Percentiles rank a stretch among this genome's conserved stretches.
Conservation (phyloP, 1,140 invertebrate genomes). For the Odontomachus brunneus region DNA sequence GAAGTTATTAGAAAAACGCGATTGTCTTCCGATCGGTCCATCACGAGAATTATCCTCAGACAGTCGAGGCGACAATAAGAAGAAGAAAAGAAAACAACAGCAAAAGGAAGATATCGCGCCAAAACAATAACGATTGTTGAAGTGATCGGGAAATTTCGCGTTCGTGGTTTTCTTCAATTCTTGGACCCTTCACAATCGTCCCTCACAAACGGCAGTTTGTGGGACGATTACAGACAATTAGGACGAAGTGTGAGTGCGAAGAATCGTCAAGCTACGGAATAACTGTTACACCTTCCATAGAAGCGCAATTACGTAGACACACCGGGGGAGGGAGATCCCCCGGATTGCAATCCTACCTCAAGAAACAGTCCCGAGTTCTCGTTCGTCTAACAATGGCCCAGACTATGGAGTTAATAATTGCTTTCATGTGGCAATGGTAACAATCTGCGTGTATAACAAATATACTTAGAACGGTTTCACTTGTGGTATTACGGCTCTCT, state of each 20-base stretch:
- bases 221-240: too few species aligned
- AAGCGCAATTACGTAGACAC: constrained; percentile 5
- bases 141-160: background rate
- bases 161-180: too few species aligned
- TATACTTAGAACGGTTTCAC: constrained; percentile 77
- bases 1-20: constrained; percentile 22
- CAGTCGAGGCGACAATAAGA: background rate
- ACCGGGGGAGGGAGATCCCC: background rate
- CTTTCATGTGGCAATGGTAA: constrained; percentile 77
- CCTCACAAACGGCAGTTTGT: too few species aligned
- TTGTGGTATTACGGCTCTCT: constrained; percentile 74
- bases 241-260: too few species aligned
- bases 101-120: too few species aligned
- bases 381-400: constrained; percentile 75
- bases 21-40: background rate
- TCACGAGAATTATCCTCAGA: constrained; percentile 3
- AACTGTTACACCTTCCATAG: background rate
- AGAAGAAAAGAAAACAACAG: too few species aligned
- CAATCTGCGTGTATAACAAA: constrained; percentile 78
- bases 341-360: constrained; percentile 65
- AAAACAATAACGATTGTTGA: background rate
- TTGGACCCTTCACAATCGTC: background rate
- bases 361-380: constrained; percentile 72
- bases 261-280: background rate
- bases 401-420: constrained; percentile 76